phyloP scores from a whole-genome alignment of 1,140 invertebrate genomes.

The Drosophila fuyamai region DNA sequence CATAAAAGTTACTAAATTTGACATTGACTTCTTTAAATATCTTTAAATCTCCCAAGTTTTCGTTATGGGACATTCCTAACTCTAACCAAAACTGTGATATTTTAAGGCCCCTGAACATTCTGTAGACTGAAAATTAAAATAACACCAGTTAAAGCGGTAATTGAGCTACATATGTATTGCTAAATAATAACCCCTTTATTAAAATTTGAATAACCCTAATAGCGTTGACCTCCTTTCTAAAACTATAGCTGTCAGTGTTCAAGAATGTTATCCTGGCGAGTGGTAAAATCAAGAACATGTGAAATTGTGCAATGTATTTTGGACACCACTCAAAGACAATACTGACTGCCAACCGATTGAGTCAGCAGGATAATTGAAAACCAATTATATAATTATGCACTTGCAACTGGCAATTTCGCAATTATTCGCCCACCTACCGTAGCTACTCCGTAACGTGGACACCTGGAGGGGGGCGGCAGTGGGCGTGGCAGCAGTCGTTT shows the following conservation, averaged over 20 bases:
- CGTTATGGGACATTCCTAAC: no score
- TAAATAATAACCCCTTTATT: not conserved
- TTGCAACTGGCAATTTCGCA: slow-evolving; percentile 30
- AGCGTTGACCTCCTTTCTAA: not conserved
- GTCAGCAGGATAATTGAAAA: slow-evolving; percentile 36
- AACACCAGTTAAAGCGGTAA: no score
- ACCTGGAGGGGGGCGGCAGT: not conserved
- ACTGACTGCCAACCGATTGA: slow-evolving; percentile 4
- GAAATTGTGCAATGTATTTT: slow-evolving; percentile 2
- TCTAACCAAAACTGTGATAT: no score
- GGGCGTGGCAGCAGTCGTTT: slow-evolving; percentile 22
- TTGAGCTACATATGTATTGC: not conserved
- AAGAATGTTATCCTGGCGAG: not conserved
- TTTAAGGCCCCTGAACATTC: no score
- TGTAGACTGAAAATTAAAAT: no score
- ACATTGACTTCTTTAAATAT: no score
- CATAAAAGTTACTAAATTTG: no score
- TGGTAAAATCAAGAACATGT: not conserved
- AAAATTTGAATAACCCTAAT: not conserved
- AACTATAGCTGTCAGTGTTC: not conserved
- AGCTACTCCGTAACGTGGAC: slow-evolving; percentile 24
- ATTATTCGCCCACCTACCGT: slow-evolving; percentile 33
- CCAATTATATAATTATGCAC: slow-evolving; percentile 50
- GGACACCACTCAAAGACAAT: slow-evolving; percentile 3
- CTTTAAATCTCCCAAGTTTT: no score